Conservation (phyloP, 2,888 invertebrate species). For the Phrixothrix hirtus region DNA sequence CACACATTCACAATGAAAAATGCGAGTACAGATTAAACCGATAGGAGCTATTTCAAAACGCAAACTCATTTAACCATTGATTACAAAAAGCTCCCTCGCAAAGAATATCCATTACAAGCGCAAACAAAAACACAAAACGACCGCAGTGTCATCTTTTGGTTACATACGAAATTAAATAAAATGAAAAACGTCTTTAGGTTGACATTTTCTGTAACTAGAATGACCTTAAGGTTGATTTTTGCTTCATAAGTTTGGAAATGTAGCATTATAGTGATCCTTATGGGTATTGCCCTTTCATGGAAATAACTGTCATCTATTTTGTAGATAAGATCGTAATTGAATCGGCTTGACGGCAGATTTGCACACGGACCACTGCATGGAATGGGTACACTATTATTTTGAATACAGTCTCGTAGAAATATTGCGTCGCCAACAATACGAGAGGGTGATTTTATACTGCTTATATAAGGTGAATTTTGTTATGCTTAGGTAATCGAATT, state of each 20-base stretch:
- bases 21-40: constrained; percentile 37
- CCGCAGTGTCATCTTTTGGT: constrained; percentile 47
- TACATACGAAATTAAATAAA: constrained; percentile 50
- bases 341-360: constrained; percentile 59
- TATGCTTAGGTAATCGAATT: constrained; percentile 30
- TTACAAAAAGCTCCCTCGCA: constrained; percentile 35
- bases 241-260: constrained; percentile 32
- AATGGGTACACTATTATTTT: constrained; percentile 47
- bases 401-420: constrained; percentile 44
- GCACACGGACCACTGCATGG: constrained; percentile 54
- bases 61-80: constrained; percentile 40
- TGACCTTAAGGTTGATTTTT: constrained; percentile 44
- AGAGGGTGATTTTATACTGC: constrained; percentile 31
- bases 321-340: constrained; percentile 59
- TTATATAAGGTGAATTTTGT: constrained; percentile 31
- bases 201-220: constrained; percentile 44
- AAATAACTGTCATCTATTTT: constrained; percentile 60
- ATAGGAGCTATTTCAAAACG: constrained; percentile 37
- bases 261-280: constrained; percentile 48
- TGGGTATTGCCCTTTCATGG: constrained; percentile 56
- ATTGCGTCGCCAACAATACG: constrained; percentile 37
- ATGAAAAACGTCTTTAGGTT: constrained; percentile 50
- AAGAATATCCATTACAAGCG: constrained; percentile 39
- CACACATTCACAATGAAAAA: constrained; percentile 38
- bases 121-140: constrained; percentile 38